A percentile compares a stretch with the other conserved stretches of the same genome.
phyloP scores from a whole-genome alignment of 1,140 invertebrate genomes.

The Atta colombica region DNA sequence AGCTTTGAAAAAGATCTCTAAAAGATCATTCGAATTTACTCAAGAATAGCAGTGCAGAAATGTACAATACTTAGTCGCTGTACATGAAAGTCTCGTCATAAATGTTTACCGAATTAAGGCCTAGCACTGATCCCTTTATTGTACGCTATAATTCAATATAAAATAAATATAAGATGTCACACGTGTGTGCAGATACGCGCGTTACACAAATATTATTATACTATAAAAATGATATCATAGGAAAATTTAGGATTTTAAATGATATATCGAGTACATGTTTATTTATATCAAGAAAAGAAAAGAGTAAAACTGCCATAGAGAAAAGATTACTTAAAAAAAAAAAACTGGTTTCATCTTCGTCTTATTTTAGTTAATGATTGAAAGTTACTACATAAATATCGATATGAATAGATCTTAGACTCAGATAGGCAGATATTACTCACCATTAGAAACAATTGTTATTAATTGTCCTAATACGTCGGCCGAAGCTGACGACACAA shows the following conservation, averaged over 20 bases:
- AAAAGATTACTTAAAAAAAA: neutral
- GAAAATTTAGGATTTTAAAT: neutral
- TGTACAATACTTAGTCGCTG: constrained; percentile 3
- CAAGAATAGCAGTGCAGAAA: neutral
- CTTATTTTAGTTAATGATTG: constrained; percentile 3
- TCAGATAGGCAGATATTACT: neutral
- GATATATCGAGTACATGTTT: neutral
- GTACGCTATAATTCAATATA: neutral
- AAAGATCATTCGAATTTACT: neutral
- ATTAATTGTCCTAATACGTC: constrained; percentile 23
- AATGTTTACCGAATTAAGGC: constrained; percentile 22
- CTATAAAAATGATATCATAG: neutral
- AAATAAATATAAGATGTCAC: neutral
- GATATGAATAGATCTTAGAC: constrained; percentile 1
- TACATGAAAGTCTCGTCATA: neutral
- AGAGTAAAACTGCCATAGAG: neutral
- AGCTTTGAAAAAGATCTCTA: neutral
- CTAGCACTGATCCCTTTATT: neutral
- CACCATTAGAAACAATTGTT: constrained; percentile 64
- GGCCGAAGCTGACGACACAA: neutral
- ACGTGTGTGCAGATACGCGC: neutral
- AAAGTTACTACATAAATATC: neutral
- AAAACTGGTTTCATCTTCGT: constrained; percentile 1
- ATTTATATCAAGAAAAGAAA: neutral
- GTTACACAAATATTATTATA: neutral